Conservation (phyloP, 2,113 vertebrate species). For the Recurvirostra avosetta region DNA sequence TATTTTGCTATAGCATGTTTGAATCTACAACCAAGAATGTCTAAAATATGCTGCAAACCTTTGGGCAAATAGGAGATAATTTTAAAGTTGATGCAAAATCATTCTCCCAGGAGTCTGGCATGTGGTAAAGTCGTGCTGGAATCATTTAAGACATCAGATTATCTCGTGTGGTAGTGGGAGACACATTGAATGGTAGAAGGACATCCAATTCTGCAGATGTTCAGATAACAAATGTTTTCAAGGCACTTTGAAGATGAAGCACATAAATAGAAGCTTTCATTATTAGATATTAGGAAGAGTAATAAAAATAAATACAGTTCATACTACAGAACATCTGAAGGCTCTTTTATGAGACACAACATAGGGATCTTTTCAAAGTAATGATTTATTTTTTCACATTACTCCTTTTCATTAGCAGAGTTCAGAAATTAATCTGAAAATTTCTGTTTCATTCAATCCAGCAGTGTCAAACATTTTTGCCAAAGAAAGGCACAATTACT, state of each 20-base stretch:
- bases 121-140: background rate
- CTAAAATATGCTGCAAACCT: background rate
- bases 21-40: background rate
- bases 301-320: conserved; percentile 26
- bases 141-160: background rate
- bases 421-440: conserved; percentile 2
- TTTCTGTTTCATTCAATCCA: background rate
- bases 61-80: background rate
- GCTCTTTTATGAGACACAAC: background rate
- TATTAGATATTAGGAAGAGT: conserved; percentile 25
- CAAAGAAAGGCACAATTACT: background rate
- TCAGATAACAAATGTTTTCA: conserved; percentile 31
- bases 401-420: conserved; percentile 10
- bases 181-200: background rate
- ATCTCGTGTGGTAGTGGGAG: background rate
- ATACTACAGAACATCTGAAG: conserved; percentile 19
- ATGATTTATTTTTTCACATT: background rate
- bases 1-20: background rate
- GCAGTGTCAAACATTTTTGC: background rate
- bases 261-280: conserved; percentile 31
- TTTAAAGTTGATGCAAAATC: background rate
- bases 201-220: background rate
- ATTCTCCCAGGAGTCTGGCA: background rate
- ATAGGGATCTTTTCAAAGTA: background rate
- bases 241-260: conserved; percentile 21